Conservation (phyloP, 1,140 invertebrate genomes). For the Sesamia nonagrioides region DNA sequence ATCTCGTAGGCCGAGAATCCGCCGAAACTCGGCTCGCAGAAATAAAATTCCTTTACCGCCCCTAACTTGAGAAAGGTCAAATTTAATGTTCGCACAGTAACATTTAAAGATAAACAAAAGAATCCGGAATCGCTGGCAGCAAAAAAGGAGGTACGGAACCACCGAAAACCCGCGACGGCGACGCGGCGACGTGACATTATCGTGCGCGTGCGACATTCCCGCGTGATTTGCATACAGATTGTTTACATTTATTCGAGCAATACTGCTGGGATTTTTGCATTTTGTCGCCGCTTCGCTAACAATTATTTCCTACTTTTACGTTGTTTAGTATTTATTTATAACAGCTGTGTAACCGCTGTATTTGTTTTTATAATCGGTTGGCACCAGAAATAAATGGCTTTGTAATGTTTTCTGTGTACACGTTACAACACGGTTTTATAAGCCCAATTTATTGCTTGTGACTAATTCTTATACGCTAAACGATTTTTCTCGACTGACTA, state of each 20-base stretch:
- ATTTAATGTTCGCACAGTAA: slow-evolving; percentile 49
- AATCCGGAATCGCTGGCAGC: slow-evolving; percentile 30
- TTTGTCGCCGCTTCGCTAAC: slow-evolving; percentile 39
- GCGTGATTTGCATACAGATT: slow-evolving; percentile 63
- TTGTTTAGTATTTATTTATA: slow-evolving; percentile 50
- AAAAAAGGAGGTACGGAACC: slow-evolving; percentile 18
- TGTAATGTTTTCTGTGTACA: slow-evolving; percentile 35
- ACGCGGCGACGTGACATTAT: slow-evolving; percentile 51
- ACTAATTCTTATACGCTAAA: not conserved
- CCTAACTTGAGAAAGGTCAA: slow-evolving; percentile 40
- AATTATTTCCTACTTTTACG: slow-evolving; percentile 51
- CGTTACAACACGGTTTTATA: slow-evolving; percentile 9
- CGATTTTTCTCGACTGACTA: not conserved
- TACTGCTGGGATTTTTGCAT: slow-evolving; percentile 47
- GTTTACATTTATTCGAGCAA: slow-evolving; percentile 56
- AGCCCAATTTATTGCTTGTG: slow-evolving; percentile 2
- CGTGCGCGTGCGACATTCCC: slow-evolving; percentile 52
- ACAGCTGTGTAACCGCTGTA: slow-evolving; percentile 21
- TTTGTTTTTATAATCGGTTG: slow-evolving; percentile 40
- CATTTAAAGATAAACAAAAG: slow-evolving; percentile 48
- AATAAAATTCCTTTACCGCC: slow-evolving; percentile 36
- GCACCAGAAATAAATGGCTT: slow-evolving; percentile 24
- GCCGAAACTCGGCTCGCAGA: slow-evolving; percentile 23
- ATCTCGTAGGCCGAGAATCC: slow-evolving; percentile 23
- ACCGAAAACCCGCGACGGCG: slow-evolving; percentile 27